Base-by-base conservation (phyloP, 2,888 invertebrate genomes). In the Helicoverpa assulta region DNA sequence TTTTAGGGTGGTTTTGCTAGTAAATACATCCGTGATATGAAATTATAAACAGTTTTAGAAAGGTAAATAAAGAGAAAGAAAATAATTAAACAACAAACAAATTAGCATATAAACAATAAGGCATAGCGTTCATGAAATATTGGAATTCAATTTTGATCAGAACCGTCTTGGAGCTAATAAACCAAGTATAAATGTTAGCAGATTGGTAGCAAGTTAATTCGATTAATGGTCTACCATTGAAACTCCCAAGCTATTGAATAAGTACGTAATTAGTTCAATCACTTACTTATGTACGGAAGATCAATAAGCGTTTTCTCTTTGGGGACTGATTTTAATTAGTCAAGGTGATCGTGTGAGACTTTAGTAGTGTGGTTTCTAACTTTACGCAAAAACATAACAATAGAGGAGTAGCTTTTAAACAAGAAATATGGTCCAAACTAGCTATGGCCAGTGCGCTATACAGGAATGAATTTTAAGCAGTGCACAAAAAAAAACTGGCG, bases 141-240 rank as follows among this genome's bases (percentile, higher is more conserved):
- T 71, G 71, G 70, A 76, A 80, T 82, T 82, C 53, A 80, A 81
- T 78, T 82, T 82, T 62, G 67, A 68, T 73, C 74, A 50, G 65
- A 63, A 59, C 71, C 54, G 33, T 59, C 76, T 76, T 63, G 29
- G 62, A 65, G 68, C 77, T 76, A 82, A 83, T 80, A 80, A 82
- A 76, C 64, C 76, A 72, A 40, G 61, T 67, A 70, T 73, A 74
- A 80, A 81, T 67, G 70, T 71, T 72, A 70, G 75, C 67, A 70
- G 79, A 84, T 81, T 79, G 73, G 72, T 81, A 75, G 64, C 67
- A 78, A 82, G 54, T 76, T 79, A 76, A 85, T 81, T 81, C 81
- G 62, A 82, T 85, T 76, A 82, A 81, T 75, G 79, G 70, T 76
- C 55, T 50, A 65, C 80, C 78, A 67, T 80, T 69, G 60, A 72